phyloP scores from a whole-genome alignment of 2,888 invertebrate genomes.

The Drosophila paramelanica region DNA sequence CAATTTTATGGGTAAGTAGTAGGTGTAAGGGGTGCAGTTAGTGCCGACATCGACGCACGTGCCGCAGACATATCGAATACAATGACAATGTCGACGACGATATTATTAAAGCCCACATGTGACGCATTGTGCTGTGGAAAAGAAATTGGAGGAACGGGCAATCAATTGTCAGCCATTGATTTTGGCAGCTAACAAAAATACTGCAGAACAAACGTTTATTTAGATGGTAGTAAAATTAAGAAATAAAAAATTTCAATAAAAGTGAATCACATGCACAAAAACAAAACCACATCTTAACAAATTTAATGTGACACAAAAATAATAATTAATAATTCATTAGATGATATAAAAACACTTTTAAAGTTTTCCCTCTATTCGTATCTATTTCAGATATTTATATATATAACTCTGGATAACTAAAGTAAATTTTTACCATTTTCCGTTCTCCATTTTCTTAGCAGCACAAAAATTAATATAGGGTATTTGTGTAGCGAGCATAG shows the following conservation, averaged over 20 bases:
- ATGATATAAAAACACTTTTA: too few species aligned
- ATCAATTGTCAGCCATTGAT: slow-evolving; percentile 44
- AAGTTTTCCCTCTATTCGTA: too few species aligned
- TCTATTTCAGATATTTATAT: too few species aligned
- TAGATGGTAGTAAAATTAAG: too few species aligned
- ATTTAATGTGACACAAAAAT: neutral
- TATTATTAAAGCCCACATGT: slow-evolving; percentile 51
- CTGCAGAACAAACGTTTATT: too few species aligned
- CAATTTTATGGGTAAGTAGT: neutral
- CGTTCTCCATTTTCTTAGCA: too few species aligned
- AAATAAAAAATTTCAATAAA: too few species aligned
- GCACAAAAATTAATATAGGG: slow-evolving; percentile 9
- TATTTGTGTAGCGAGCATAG: neutral
- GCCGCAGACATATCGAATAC: slow-evolving; percentile 57
- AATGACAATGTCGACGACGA: slow-evolving; percentile 43
- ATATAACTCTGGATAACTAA: too few species aligned
- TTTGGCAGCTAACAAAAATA: slow-evolving; percentile 22
- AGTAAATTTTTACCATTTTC: too few species aligned
- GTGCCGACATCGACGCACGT: slow-evolving; percentile 40
- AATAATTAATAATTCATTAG: too few species aligned
- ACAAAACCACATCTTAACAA: neutral
- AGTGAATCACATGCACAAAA: too few species aligned
- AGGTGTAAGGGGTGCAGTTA: too few species aligned
- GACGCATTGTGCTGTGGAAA: slow-evolving; percentile 6
- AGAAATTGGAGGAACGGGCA: neutral